Evolutionary conservation across 2,113 vertebrate genomes (phyloP), one percentile per base, ranked within the genome.

Genomic region (Herpailurus yagouaroundi): DNA sequence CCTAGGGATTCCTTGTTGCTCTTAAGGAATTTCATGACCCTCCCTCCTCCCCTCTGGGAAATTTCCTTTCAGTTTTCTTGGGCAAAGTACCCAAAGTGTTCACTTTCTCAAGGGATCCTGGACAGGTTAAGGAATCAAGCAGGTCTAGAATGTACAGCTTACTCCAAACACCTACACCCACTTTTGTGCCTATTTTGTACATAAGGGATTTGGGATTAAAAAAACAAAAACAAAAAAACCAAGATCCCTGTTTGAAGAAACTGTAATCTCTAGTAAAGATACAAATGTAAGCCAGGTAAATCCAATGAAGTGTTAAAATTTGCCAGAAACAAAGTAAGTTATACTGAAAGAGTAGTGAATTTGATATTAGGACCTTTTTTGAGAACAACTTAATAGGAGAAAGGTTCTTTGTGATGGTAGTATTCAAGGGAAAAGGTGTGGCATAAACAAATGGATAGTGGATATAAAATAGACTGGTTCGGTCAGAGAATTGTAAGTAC

Each of bases 321-420:
- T 71, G 60, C 52, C 60, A 93, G 45, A 64, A 74, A 63, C 45
- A 36, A 93, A 48, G 31, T 82, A 83, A 84, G n/a, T 36, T 80
- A 38, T 5, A 74, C 9, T 48, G 13, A 90, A 76, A 5, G 12
- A 66, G 41, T 63, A 41, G 15, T 77, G 33, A 82, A 73, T 82
- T 89, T 11, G 27, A 77, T 50, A 66, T 45, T 93, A 57, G 41
- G 50, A 76, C 31, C 29, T 95, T 89, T 86, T 95, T 89, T 87
- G 95, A 90, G 79, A 66, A 87, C 64, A 80, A 14, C 13, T 50
- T 81, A 33, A 1, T 13, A 33, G 21, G 38, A 77, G 33, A 21
- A 88, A 71, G 14, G 4, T 81, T 18, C 27, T 90, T 79, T 63
- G 38, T 79, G 33, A 63, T 68, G 45, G 13, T 88, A 41, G 16